Evolutionary conservation across 2,113 vertebrate genomes (phyloP).

Genomic region (Cariama cristata): DNA sequence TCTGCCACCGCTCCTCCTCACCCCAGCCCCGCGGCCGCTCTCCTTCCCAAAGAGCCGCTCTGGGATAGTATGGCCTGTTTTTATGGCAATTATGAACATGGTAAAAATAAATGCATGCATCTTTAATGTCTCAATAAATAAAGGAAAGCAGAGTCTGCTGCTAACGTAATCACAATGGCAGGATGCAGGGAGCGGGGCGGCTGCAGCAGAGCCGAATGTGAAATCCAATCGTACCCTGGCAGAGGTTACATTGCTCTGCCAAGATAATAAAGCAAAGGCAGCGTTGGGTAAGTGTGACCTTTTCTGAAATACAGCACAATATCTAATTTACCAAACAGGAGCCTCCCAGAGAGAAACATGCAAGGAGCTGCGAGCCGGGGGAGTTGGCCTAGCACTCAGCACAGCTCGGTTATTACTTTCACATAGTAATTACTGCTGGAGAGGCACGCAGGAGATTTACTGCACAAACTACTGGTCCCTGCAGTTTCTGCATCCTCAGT

Average conservation of each 20-base stretch:
- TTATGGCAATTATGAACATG: slow-evolving; percentile 61
- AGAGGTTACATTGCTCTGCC: slow-evolving; percentile 50
- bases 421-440: slow-evolving; percentile 71
- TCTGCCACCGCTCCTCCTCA: neutral
- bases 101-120: slow-evolving; percentile 68
- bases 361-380: slow-evolving; percentile 52
- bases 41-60: neutral
- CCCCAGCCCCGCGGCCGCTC: rapidly evolving
- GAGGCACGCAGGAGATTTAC: slow-evolving; percentile 61
- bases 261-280: slow-evolving; percentile 65
- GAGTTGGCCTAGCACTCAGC: slow-evolving; percentile 20
- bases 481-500: slow-evolving; percentile 28
- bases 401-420: slow-evolving; percentile 66
- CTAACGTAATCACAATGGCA: slow-evolving; percentile 61
- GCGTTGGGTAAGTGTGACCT: slow-evolving; percentile 55
- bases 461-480: slow-evolving; percentile 33
- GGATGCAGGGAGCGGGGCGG: slow-evolving; percentile 1
- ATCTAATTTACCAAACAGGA: slow-evolving; percentile 73
- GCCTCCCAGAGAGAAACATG: slow-evolving; percentile 47
- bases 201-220: slow-evolving; percentile 21
- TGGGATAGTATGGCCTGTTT: slow-evolving; percentile 16
- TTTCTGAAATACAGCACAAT: slow-evolving; percentile 68
- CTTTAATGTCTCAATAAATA: slow-evolving; percentile 71
- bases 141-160: slow-evolving; percentile 44
- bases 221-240: slow-evolving; percentile 37